Conservation (phyloP, 2,888 invertebrate species). For the Leptopilina drosophilae region DNA sequence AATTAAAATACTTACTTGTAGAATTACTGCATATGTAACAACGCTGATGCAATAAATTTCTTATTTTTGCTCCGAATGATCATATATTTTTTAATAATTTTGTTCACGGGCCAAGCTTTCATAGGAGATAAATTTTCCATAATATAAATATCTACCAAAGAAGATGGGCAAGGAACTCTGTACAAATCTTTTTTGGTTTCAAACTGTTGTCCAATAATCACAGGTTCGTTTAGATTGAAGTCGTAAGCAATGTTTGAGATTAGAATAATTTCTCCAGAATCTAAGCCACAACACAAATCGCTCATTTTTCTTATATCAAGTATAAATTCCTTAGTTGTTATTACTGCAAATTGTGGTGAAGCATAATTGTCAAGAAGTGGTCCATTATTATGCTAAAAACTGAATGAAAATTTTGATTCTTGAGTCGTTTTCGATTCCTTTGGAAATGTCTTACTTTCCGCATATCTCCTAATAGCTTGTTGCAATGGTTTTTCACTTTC, state of each 20-base stretch:
- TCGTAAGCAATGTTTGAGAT: slow-evolving; percentile 23
- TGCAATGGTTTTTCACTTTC: slow-evolving; percentile 44
- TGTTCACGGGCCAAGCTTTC: slow-evolving; percentile 23
- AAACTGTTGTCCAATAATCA: slow-evolving; percentile 35
- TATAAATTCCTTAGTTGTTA: slow-evolving; percentile 24
- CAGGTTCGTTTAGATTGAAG: slow-evolving; percentile 1
- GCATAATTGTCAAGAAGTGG: neutral
- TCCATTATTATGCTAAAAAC: neutral
- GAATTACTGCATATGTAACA: slow-evolving; percentile 9
- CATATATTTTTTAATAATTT: slow-evolving; percentile 34
- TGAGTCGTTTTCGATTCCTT: neutral
- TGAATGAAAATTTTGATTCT: neutral
- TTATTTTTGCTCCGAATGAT: slow-evolving; percentile 18
- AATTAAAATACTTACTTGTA: neutral
- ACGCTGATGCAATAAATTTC: slow-evolving; percentile 17
- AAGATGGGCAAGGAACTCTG: slow-evolving; percentile 34
- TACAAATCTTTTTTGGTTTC: slow-evolving; percentile 35
- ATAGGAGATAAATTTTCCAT: slow-evolving; percentile 22
- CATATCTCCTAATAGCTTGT: slow-evolving; percentile 40
- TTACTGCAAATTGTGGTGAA: slow-evolving; percentile 13
- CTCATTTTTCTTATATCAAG: slow-evolving; percentile 29
- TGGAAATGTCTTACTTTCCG: neutral
- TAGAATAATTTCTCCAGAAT: slow-evolving; percentile 21
- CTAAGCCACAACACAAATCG: slow-evolving; percentile 22
- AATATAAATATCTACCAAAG: slow-evolving; percentile 24